These are phyloP conservation scores for Engystomops pustulosus DNA, from an alignment of 2,113 vertebrate genomes.

Conservation along the genomic window DNA sequence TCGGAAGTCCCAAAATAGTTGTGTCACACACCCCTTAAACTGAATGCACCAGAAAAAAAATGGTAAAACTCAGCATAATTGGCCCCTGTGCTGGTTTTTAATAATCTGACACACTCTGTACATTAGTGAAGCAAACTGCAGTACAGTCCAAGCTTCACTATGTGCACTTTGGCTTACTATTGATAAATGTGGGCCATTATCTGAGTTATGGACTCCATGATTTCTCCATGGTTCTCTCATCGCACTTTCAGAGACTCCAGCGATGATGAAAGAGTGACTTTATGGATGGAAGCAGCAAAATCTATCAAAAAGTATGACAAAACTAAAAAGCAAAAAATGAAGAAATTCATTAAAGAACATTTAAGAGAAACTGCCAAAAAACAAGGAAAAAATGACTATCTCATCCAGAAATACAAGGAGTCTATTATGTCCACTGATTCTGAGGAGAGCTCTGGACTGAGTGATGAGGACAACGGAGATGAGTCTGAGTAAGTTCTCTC, in stretches of 20 bases:
- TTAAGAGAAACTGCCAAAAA: conserved; percentile 39
- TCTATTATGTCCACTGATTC: rapidly evolving
- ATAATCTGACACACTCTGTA: not conserved
- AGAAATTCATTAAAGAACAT: conserved; percentile 27
- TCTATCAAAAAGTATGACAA: conserved; percentile 21
- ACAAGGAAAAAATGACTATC: not conserved
- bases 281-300: conserved; percentile 61
- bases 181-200: too few species aligned
- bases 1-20: too few species aligned
- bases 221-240: not conserved
- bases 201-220: not conserved
- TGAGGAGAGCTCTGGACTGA: rapidly evolving
- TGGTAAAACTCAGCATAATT: not conserved
- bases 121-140: too few species aligned
- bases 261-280: conserved; percentile 73
- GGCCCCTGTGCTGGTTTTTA: not conserved
- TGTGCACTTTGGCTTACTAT: too few species aligned
- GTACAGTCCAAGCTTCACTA: too few species aligned
- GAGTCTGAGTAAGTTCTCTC: not conserved
- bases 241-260: conserved; percentile 83
- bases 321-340: conserved; percentile 17
- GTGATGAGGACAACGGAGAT: not conserved
- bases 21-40: too few species aligned
- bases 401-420: not conserved
- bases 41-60: too few species aligned